Conservation (phyloP, 2,797 vertebrate genomes). For the Numenius phaeopus region DNA sequence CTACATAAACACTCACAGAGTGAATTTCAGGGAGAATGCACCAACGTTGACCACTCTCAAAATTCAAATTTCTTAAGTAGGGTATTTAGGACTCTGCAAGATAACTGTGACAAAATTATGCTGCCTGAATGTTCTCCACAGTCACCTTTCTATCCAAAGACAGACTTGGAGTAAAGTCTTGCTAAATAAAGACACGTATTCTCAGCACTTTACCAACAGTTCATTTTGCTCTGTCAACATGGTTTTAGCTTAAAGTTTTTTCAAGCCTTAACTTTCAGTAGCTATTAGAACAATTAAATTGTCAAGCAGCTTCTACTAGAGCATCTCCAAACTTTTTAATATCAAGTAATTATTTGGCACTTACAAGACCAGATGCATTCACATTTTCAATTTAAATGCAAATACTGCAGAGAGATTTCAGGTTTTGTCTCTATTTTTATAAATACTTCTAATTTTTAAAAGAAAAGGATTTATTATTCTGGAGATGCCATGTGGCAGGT, state of each 20-base stretch:
- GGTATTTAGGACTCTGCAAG: not conserved
- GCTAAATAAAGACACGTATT: not conserved
- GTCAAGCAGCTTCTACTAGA: conserved; percentile 40
- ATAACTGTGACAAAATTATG: rapidly evolving
- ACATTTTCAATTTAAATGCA: conserved; percentile 78
- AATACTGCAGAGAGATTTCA: conserved; percentile 59
- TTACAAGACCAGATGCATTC: conserved; percentile 66
- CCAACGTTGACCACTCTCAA: rapidly evolving
- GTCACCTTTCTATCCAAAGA: not conserved
- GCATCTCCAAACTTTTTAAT: conserved; percentile 69
- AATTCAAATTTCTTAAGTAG: not conserved
- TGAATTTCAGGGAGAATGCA: not conserved
- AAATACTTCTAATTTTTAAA: conserved; percentile 29
- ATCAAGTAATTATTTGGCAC: conserved; percentile 69
- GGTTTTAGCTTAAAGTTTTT: not conserved
- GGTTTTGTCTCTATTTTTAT: conserved; percentile 64
- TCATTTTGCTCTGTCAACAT: not conserved
- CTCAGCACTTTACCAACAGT: not conserved
- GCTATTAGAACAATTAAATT: conserved; percentile 65
- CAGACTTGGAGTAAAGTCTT: not conserved
- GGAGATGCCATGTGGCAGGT: not conserved
- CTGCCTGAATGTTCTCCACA: not conserved
- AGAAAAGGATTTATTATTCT: conserved; percentile 13
- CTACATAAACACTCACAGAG: rapidly evolving
- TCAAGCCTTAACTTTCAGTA: conserved; percentile 33